These are phyloP conservation scores for Clupea harengus DNA, from an alignment of 2,113 vertebrate species.

Conservation along the genomic window DNA sequence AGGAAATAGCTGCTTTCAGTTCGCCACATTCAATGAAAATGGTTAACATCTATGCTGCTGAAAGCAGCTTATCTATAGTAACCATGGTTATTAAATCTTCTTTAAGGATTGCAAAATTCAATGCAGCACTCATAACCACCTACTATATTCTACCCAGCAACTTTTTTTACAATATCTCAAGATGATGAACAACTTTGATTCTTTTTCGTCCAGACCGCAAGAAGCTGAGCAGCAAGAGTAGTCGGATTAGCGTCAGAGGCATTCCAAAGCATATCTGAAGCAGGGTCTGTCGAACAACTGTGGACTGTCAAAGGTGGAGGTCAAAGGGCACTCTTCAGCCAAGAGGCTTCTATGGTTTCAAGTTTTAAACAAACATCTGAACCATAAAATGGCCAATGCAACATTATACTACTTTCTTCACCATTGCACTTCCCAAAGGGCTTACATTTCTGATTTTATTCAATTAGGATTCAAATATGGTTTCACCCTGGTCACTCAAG, in stretches of 20 bases:
- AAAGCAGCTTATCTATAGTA: not conserved
- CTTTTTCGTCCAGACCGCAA: conserved; percentile 43
- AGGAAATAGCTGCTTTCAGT: not conserved
- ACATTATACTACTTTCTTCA: not conserved
- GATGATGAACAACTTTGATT: not conserved
- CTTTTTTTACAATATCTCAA: conserved; percentile 38
- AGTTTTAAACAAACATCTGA: not conserved
- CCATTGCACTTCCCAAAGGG: not conserved
- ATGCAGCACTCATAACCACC: not conserved
- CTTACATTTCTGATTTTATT: not conserved
- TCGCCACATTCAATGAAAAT: not conserved
- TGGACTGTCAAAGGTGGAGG: conserved; percentile 50
- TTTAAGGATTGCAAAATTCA: not conserved
- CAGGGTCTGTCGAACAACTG: conserved; percentile 60
- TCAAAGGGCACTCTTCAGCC: conserved; percentile 35
- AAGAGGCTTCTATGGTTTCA: not conserved
- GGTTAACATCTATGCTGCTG: not conserved
- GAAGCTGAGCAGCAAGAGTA: conserved; percentile 41
- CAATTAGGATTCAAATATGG: not conserved
- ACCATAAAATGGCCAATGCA: not conserved
- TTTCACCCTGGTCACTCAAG: not conserved
- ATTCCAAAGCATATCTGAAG: conserved; percentile 48
- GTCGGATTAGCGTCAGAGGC: conserved; percentile 38
- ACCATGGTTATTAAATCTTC: not conserved
- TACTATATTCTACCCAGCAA: conserved; percentile 55